Conservation (phyloP, 2,797 vertebrate genomes). For the Ptychadena robeensis region DNA sequence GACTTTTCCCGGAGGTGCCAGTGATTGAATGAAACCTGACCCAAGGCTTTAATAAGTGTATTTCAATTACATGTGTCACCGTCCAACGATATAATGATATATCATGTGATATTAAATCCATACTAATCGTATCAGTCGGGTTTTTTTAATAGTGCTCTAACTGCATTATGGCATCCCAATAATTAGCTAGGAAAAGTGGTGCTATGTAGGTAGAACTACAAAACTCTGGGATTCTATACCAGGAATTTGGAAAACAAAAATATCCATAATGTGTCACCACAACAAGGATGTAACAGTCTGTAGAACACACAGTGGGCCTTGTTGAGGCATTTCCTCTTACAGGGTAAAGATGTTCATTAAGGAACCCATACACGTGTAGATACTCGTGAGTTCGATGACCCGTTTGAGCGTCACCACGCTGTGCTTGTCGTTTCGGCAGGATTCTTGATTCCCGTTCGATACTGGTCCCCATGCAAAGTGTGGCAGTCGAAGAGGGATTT, state of each 20-base stretch:
- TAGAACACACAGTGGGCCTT: too few species aligned
- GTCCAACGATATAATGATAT: constrained; percentile 96
- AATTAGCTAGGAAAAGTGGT: constrained; percentile 79
- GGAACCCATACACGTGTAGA: too few species aligned
- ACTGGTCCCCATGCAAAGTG: too few species aligned
- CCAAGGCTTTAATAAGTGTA: constrained; percentile 97
- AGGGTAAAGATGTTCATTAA: too few species aligned
- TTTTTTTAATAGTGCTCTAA: constrained; percentile 85
- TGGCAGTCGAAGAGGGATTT: too few species aligned
- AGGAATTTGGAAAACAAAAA: background rate
- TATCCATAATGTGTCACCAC: too few species aligned
- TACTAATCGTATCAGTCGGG: constrained; percentile 91
- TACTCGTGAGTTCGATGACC: too few species aligned
- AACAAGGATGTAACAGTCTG: too few species aligned
- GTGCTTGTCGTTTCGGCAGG: too few species aligned
- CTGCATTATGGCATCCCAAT: constrained; percentile 82
- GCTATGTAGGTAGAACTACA: background rate
- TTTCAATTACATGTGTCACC: constrained; percentile 99
- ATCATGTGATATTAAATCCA: constrained; percentile 98
- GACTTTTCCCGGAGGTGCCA: constrained; percentile 79
- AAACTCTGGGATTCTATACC: background rate
- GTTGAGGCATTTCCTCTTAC: too few species aligned
- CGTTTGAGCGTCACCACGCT: too few species aligned
- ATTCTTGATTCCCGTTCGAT: too few species aligned
- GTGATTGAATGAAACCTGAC: constrained; percentile 91